These are phyloP conservation scores for Acronicta alni DNA, from an alignment of 2,888 invertebrate genomes.

Conservation along the genomic window DNA sequence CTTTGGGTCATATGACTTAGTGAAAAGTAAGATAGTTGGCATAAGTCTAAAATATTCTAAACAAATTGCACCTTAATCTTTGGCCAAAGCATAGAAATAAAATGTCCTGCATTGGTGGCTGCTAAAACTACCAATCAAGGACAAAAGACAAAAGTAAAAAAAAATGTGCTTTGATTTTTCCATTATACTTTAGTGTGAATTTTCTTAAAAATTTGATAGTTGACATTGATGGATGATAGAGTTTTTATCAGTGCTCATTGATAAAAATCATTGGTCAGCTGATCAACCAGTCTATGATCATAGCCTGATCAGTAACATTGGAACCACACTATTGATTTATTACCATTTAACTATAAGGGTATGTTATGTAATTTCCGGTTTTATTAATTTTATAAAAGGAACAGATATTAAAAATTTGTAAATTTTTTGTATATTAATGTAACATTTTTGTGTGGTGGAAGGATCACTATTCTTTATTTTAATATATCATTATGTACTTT, in stretches of 20 bases:
- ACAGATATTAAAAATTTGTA: background rate
- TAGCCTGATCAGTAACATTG: conserved; percentile 12
- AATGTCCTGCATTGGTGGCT: too few relatives aligned
- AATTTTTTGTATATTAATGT: too few relatives aligned
- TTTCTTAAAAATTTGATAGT: conserved; percentile 24
- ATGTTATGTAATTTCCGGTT: conserved; percentile 40
- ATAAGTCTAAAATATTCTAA: too few relatives aligned
- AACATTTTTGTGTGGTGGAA: too few relatives aligned
- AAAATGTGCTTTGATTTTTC: background rate
- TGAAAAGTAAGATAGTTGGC: too few relatives aligned
- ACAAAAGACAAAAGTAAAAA: background rate
- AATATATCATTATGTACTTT: too few relatives aligned
- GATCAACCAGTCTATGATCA: conserved; percentile 55
- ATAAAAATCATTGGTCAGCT: conserved; percentile 66
- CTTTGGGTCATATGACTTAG: too few relatives aligned
- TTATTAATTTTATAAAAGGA: background rate
- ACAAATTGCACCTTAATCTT: too few relatives aligned
- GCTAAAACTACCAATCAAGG: too few relatives aligned
- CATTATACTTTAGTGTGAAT: background rate
- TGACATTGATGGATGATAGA: conserved; percentile 74
- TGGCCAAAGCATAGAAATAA: too few relatives aligned
- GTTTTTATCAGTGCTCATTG: conserved; percentile 65
- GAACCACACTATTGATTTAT: conserved; percentile 3
- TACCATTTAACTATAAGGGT: conserved; percentile 5
- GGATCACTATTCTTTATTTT: too few relatives aligned